Evolutionary conservation across 1,140 invertebrate species (phyloP), one percentile per base, ranked within the genome.

Genomic region (Oreohelix idahoensis): DNA sequence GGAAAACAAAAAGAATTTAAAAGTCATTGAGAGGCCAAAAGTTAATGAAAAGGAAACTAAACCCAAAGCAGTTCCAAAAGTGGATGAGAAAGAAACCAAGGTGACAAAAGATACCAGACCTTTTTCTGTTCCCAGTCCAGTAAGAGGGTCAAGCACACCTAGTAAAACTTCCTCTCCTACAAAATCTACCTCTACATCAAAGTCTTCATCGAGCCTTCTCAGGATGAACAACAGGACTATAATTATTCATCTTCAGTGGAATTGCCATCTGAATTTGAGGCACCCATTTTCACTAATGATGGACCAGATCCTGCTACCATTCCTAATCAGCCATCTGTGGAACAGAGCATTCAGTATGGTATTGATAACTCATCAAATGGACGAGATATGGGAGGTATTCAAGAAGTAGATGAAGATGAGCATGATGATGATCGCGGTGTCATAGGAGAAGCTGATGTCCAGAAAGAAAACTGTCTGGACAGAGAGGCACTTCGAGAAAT

Each of bases 321-420:
- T 70, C 11, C 71, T 73, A 4, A 10, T 49, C 42, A 76, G 8
- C 2, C 74, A 17, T 35, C 78, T n/a, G 71, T 83, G 29, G 79
- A 83, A 49, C 86, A 87, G 70, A 87, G 77, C 53, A 84, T 87
- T 35, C 86, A 87, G 80, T 87, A 87, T 80, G 86, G 86, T 35
- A 82, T 85, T 20, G 63, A 79, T 71, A 80, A 84, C 51, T 81
- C 73, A 38, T 39, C n/a, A 23, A 77, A 75, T 26, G 51, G 42
- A 17, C 69, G 71, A 39, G 74, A 79, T 53, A 87, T 84, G 88
- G 90, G 84, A 78, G 84, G 87, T 75, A 85, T 88, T 85, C 83
- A 86, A 83, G 86, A 90, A 87, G 83, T 86, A 79, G 79, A 86
- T 42, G 83, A 85, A 39, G 85, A 89, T 69, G 87, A 88, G 79